Evolutionary conservation across 1,140 invertebrate genomes (phyloP).

Genomic region (Macrocentrus cingulum): DNA sequence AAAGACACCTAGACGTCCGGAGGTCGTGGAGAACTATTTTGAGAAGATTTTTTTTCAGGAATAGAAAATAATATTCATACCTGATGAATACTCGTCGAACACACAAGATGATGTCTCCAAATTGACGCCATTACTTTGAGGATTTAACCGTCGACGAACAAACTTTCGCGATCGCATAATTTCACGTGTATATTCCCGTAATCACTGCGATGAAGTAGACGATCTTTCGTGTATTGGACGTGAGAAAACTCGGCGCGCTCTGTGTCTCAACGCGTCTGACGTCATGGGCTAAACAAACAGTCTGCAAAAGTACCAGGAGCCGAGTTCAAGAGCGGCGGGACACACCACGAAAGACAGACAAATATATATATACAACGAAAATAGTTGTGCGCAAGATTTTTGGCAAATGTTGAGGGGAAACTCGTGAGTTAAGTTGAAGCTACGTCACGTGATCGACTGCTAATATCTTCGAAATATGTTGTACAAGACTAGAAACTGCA

Average conservation of each 20-base stretch:
- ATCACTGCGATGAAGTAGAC: neutral
- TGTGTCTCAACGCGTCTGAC: conserved; percentile 16
- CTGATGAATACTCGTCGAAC: neutral
- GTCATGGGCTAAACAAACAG: conserved; percentile 21
- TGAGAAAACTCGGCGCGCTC: neutral
- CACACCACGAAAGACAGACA: conserved; percentile 9
- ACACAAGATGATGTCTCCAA: neutral
- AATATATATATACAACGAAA: conserved; percentile 25
- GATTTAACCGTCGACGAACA: conserved; percentile 2
- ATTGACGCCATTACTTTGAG: neutral
- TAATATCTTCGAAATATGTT: too few relatives aligned
- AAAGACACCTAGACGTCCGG: too few relatives aligned
- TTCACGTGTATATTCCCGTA: neutral
- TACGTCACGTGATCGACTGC: neutral
- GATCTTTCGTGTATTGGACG: neutral
- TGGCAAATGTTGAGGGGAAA: conserved; percentile 15
- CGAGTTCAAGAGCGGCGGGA: neutral
- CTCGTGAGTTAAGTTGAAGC: conserved; percentile 30
- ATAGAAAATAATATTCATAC: conserved; percentile 4
- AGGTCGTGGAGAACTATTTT: too few relatives aligned
- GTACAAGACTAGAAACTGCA: too few relatives aligned
- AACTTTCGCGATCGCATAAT: conserved; percentile 5
- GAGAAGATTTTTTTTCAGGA: too few relatives aligned
- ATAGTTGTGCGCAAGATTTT: conserved; percentile 18
- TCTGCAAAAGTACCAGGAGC: neutral